These are phyloP conservation scores for Nesogale talazaci DNA, from an alignment of 2,113 vertebrate species.

Conservation along the genomic window DNA sequence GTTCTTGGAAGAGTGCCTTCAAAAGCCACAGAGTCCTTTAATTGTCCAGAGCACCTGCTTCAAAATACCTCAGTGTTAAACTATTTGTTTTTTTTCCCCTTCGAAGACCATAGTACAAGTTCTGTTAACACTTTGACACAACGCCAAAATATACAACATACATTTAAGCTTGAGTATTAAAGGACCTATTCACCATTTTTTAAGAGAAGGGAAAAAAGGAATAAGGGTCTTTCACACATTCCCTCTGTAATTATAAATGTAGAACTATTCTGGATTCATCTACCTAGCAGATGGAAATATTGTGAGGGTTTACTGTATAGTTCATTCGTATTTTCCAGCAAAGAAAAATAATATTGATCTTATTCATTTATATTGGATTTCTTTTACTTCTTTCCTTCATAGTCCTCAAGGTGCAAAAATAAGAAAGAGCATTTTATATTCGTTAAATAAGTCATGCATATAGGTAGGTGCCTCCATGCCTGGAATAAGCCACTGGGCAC, in stretches of 20 bases:
- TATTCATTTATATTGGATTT: slow-evolving; percentile 80
- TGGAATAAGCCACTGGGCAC: slow-evolving; percentile 63
- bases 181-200: slow-evolving; percentile 86
- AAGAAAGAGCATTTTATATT: slow-evolving; percentile 75
- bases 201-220: slow-evolving; percentile 66
- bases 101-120: slow-evolving; percentile 85
- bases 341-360: slow-evolving; percentile 69
- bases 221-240: slow-evolving; percentile 83
- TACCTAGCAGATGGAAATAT: slow-evolving; percentile 78
- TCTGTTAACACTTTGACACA: slow-evolving; percentile 86
- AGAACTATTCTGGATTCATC: slow-evolving; percentile 78
- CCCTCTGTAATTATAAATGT: slow-evolving; percentile 84
- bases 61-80: slow-evolving; percentile 88
- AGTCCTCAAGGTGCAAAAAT: slow-evolving; percentile 69
- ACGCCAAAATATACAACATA: slow-evolving; percentile 88
- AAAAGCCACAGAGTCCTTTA: slow-evolving; percentile 83
- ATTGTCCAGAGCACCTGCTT: slow-evolving; percentile 88
- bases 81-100: slow-evolving; percentile 89
- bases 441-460: slow-evolving; percentile 74
- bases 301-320: slow-evolving; percentile 69
- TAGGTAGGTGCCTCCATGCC: slow-evolving; percentile 66
- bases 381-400: slow-evolving; percentile 57
- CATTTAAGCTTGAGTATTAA: slow-evolving; percentile 85
- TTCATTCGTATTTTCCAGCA: slow-evolving; percentile 73
- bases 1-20: slow-evolving; percentile 82